Evolutionary conservation across 1,140 invertebrate genomes (phyloP), one percentile per base, ranked within the genome.

Genomic region (Venturia canescens): DNA sequence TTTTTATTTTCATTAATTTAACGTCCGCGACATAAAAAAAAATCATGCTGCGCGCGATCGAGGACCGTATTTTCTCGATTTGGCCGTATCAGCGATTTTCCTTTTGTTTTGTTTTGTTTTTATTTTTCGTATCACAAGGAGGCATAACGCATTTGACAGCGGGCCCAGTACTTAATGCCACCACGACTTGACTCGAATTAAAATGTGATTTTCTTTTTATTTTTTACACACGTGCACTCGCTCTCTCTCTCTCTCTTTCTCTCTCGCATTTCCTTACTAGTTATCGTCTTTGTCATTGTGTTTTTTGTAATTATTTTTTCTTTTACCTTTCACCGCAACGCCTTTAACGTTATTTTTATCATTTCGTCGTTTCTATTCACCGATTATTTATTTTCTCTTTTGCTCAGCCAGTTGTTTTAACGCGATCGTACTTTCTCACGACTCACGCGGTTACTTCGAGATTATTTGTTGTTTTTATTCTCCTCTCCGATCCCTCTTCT

Each of bases 141-240:
- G 84, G 82, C 83, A 83, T 84, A 84, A 80, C 78, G 82, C 78
- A 80, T 74, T 66, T 77, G 84, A 85, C 83, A 84, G 83, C 83
- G 80, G 81, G 60, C 60, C 84, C 84, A 83, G 81, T 84, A 84
- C 82, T 86, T 84, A 83, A 85, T 84, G 83, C 84, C 83, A 84
- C 83, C 84, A 82, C 83, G 81, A 86, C 80, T 86, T 84, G 84
- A 85, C 83, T 85, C 80, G 82, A 84, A 82, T 83, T 84, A 80
- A 80, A 79, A 26, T 80, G 82, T 79, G 79, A 84, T 83, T 72
- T 81, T 60, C 69, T 70, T 78, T 48, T 72, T 69, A 63, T 78
- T 48, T 72, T 69, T 44, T 11, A 57, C 63, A 44, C 26, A 26
- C 50, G 38, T 66, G n/a, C 53, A 21, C 31, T 26, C n/a, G n/a